phyloP scores from a whole-genome alignment of 2,797 vertebrate genomes.

The Lates japonicus region DNA sequence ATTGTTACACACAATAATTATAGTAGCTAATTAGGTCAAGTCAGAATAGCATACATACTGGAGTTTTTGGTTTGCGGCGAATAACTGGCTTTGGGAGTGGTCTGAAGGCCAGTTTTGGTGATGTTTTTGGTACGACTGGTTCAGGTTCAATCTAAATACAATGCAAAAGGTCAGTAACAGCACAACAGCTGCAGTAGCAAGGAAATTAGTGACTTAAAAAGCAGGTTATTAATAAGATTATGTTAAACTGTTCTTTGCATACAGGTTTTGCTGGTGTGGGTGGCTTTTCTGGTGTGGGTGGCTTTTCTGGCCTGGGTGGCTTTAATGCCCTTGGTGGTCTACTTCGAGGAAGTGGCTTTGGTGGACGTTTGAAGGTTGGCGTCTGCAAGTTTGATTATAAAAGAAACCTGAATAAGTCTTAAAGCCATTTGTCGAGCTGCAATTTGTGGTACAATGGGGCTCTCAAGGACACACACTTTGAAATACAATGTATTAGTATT shows the following conservation, averaged over 20 bases:
- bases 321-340: slow-evolving; percentile 42
- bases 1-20: not conserved
- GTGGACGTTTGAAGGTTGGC: slow-evolving; percentile 68
- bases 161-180: not conserved
- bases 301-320: slow-evolving; percentile 22
- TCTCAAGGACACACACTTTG: not conserved
- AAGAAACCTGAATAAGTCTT: not conserved
- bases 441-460: not conserved
- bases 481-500: not conserved
- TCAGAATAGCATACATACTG: slow-evolving; percentile 27
- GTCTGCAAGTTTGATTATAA: slow-evolving; percentile 50
- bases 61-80: slow-evolving; percentile 24
- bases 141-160: slow-evolving; percentile 52
- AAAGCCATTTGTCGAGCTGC: not conserved
- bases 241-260: not conserved
- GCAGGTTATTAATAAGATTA: not conserved
- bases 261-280: slow-evolving; percentile 41
- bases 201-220: not conserved
- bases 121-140: not conserved
- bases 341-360: slow-evolving; percentile 73
- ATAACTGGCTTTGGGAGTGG: slow-evolving; percentile 15
- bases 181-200: not conserved
- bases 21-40: not conserved
- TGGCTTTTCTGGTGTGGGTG: slow-evolving; percentile 15
- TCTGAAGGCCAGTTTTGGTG: slow-evolving; percentile 35